Evolutionary conservation across 2,113 vertebrate species (phyloP), one percentile per base, ranked within the genome.

Genomic region (Dendrocopos noguchii): DNA sequence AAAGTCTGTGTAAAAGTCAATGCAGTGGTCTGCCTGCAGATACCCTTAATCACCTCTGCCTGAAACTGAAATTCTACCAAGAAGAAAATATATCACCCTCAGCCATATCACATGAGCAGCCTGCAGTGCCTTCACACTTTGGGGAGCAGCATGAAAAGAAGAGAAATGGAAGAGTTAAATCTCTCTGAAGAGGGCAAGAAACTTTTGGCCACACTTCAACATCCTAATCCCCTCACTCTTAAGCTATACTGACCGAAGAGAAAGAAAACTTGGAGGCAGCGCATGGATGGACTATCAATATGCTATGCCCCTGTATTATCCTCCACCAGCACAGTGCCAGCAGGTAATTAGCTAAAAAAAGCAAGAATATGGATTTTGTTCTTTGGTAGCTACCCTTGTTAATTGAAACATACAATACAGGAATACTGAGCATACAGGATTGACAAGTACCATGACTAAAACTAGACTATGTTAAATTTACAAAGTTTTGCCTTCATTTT

Each of bases 41-140:
- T 75, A 75, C 4, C 27, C 61, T 81, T 53, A 87, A 84, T 87
- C 78, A 87, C 24, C 53, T 79, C 53, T 72, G 28, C 18, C 18
- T 91, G 74, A 80, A 88, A 83, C 25, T 44, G 24, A 81, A 84
- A 67, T 68, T 72, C 53, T 64, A 31, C 16, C 53, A 65, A 75
- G 81, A 59, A 33, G n/a, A 78, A 89, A 71, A 52, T 6, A 9
- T 15, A 44, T 24, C 46, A 67, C 22, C 31, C 31, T 44, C 27
- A 47, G 27, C 33, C 27, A 78, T 39, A 29, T 29, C 84, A 24
- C 61, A 46, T 27, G 34, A 81, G 42, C 7, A 27, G 39, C 60
- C 13, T 46, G 52, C 15, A 17, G 6, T 83, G 27, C 8, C 12
- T 53, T 90, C 39, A 31, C 0, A 0, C 59, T 91, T 94, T 63